phyloP scores from a whole-genome alignment of 2,113 vertebrate species.

The Crotophaga sulcirostris region DNA sequence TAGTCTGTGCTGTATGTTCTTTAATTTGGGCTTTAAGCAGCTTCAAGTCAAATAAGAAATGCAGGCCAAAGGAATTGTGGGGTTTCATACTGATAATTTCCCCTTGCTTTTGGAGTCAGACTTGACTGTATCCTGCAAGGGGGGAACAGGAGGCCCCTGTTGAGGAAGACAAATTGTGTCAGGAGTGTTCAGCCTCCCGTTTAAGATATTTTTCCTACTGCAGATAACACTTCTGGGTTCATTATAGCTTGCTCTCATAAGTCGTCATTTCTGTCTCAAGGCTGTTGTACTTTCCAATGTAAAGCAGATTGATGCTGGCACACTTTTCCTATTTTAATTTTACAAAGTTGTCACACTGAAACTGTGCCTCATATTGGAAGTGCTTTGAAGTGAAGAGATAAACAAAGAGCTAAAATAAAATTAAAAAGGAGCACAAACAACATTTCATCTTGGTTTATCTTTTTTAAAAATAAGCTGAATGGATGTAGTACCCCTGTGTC shows the following conservation, averaged over 20 bases:
- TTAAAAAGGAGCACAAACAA: slow-evolving; percentile 66
- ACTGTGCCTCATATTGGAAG: slow-evolving; percentile 51
- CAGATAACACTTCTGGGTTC: slow-evolving; percentile 45
- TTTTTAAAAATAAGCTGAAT: slow-evolving; percentile 62
- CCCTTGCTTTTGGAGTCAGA: not conserved
- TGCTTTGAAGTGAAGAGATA: slow-evolving; percentile 72
- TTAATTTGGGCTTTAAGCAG: not conserved
- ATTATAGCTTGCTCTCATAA: slow-evolving; percentile 38
- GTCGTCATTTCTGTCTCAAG: slow-evolving; percentile 57
- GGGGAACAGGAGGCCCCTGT: not conserved
- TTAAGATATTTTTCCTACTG: not conserved
- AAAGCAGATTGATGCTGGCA: slow-evolving; percentile 68
- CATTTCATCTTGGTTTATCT: slow-evolving; percentile 70
- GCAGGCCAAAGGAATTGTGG: not conserved
- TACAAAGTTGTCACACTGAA: slow-evolving; percentile 69
- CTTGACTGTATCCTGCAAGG: not conserved
- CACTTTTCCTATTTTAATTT: slow-evolving; percentile 71
- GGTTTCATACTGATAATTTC: not conserved
- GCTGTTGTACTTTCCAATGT: slow-evolving; percentile 50
- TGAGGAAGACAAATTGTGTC: slow-evolving; percentile 20
- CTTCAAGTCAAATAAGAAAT: not conserved
- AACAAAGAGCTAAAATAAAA: slow-evolving; percentile 77
- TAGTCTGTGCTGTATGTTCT: not conserved
- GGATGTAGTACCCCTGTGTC: slow-evolving; percentile 65
- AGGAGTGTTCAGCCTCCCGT: slow-evolving; percentile 6